These are phyloP conservation scores for Rhynchonema sp. DNA, from an alignment of 2,888 invertebrate genomes.

Conservation along the genomic window DNA sequence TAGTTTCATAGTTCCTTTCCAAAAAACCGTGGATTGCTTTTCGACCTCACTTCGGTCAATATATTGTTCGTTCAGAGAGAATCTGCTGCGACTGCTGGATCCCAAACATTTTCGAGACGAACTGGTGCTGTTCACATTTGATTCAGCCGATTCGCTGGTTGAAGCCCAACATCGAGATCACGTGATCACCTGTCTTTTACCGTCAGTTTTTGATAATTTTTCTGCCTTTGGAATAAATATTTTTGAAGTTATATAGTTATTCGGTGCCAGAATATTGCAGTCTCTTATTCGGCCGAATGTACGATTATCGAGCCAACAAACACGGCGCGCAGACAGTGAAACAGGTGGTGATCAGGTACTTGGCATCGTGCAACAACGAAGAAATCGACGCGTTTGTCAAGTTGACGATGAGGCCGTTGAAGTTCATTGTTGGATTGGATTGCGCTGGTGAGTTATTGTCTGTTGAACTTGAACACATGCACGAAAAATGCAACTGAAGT, in stretches of 20 bases:
- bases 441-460: neutral
- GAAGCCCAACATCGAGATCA: constrained; percentile 52
- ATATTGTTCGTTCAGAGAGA: constrained; percentile 41
- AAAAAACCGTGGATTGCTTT: too few relatives aligned
- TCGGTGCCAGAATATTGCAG: neutral
- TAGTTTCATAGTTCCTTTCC: too few relatives aligned
- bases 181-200: constrained; percentile 12
- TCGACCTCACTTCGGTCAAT: too few relatives aligned
- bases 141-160: constrained; percentile 47
- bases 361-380: neutral
- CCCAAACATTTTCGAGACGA: constrained; percentile 72
- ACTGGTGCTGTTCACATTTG: constrained; percentile 56
- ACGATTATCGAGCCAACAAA: neutral
- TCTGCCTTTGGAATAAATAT: too few relatives aligned
- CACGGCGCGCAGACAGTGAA: neutral
- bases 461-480: too few relatives aligned
- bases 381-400: neutral
- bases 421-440: too few relatives aligned
- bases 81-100: constrained; percentile 57
- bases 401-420: neutral
- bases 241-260: too few relatives aligned
- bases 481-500: too few relatives aligned
- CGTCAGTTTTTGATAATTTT: too few relatives aligned
- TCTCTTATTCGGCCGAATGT: neutral
- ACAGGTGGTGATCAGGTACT: neutral